Base-by-base conservation (phyloP, 2,113 vertebrate genomes). In the Caranx ignobilis region DNA sequence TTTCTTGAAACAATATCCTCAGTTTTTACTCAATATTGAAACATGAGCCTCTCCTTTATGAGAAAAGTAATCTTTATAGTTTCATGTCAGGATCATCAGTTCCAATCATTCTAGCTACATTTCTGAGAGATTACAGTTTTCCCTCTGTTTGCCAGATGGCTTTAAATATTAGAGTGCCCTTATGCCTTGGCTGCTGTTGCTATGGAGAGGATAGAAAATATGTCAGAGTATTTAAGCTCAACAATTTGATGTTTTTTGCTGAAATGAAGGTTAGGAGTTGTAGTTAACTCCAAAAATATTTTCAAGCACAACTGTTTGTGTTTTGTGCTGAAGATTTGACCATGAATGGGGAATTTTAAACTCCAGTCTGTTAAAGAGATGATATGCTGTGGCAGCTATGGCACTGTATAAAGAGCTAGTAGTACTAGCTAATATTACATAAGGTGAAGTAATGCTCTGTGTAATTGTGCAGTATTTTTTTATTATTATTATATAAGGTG, bases 401-500 rank as follows among this genome's bases (percentile, higher is more conserved):
- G 39, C 61, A 48, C 19, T 15, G 16, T 16, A 48, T 48, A 50
- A 19, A 31, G 19, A 68, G 32, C n/a, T 54, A 21, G n/a, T 11
- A 54, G 10, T n/a, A 48, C 4, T 16, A 47, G 12, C 45, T 47
- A 16, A 3, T 16, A 16, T 16, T 18, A 19, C 48, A 50, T 50
- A 50, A 15, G 19, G 48, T 48, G 1, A 5, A 21, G 10, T 35
- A 31, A 34, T 16, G 18, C 52, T 37, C 35, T 37, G 35, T 37
- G 35, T 37, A 37, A 6, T 3, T 6, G 37, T 60, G 56, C 54
- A 63, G 63, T 43, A 43, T 68, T 32, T 41, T 39, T 67, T 60
- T 62, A 26, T 26, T 26, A 26, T 50, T 70, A 39, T 81, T 82
- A 70, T 79, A 31, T 72, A 79, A 81, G 55, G 69, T 34, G 34